A percentile compares a stretch with the other conserved stretches of the same genome.
Conservation (phyloP, 2,113 vertebrate species). For the Fregetta grallaria region DNA sequence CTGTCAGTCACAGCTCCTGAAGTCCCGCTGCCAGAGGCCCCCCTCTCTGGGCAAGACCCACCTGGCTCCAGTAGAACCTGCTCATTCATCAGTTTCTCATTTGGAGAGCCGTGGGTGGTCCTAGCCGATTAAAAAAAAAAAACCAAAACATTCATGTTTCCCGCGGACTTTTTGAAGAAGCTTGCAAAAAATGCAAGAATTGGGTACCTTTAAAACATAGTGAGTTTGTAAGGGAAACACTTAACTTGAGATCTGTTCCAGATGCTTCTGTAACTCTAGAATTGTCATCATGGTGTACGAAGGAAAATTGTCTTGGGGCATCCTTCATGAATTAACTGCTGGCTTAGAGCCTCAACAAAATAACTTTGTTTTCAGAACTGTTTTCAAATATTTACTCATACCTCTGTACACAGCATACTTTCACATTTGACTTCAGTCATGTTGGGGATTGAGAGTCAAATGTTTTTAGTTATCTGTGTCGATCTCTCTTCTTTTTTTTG, state of each 20-base stretch:
- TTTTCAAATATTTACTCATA: constrained; percentile 9
- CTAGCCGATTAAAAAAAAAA: not conserved
- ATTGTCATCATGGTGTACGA: not conserved
- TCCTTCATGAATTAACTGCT: constrained; percentile 22
- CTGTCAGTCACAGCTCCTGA: not conserved
- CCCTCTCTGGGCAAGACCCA: not conserved
- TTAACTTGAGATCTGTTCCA: not conserved
- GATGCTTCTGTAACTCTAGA: not conserved
- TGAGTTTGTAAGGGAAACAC: not conserved
- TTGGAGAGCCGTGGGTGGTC: not conserved
- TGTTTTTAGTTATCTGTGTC: not conserved
- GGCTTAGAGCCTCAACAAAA: not conserved
- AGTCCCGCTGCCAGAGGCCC: not conserved
- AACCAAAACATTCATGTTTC: fast-evolving
- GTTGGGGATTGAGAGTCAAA: not conserved
- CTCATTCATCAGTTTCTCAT: not conserved
- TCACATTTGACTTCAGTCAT: constrained; percentile 3
- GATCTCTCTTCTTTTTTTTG: not conserved
- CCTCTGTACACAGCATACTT: constrained; percentile 8
- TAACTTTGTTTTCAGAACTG: not conserved
- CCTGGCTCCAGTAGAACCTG: not conserved
- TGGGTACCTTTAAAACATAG: not conserved
- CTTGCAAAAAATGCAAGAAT: not conserved
- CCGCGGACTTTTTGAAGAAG: not conserved
- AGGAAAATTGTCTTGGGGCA: not conserved